phyloP scores from a whole-genome alignment of 2,888 invertebrate species.

The Cartodere bifasciata region DNA sequence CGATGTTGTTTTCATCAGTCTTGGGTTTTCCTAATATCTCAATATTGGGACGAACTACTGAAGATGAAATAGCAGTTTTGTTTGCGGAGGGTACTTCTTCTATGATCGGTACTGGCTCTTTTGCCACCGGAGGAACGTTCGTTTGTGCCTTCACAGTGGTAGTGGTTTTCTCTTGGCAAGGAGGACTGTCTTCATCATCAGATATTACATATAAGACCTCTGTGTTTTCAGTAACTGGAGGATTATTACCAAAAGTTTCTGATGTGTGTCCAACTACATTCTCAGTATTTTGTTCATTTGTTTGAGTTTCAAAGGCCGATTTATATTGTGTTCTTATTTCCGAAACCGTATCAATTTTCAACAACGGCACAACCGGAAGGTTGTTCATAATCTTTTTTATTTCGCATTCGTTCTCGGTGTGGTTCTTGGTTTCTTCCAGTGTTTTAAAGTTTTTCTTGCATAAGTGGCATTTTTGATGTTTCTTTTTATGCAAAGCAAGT shows the following conservation, averaged over 20 bases:
- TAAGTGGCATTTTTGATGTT: constrained; percentile 20
- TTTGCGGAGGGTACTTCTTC: too few relatives aligned
- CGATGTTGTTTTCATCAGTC: constrained; percentile 10
- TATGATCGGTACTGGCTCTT: too few relatives aligned
- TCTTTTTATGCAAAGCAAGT: constrained; percentile 16
- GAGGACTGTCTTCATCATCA: constrained; percentile 12
- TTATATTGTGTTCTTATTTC: constrained; percentile 14
- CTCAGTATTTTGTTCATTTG: too few relatives aligned
- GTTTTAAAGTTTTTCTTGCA: constrained; percentile 18
- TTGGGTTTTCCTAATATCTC: constrained; percentile 15
- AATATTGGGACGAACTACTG: constrained; percentile 3
- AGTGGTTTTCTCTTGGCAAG: too few relatives aligned
- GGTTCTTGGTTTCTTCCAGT: constrained; percentile 15
- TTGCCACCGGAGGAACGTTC: too few relatives aligned
- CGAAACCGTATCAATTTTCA: constrained; percentile 16
- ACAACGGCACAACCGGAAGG: constrained; percentile 14
- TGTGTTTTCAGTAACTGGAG: too few relatives aligned
- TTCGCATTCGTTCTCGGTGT: constrained; percentile 15
- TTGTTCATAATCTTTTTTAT: constrained; percentile 16
- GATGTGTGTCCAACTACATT: too few relatives aligned
- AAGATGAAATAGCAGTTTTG: neutral
- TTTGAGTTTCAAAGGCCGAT: constrained; percentile 8
- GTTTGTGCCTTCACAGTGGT: too few relatives aligned
- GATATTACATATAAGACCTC: too few relatives aligned
- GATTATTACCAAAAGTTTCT: too few relatives aligned